A percentile compares a stretch with the other conserved stretches of the same genome.
phyloP scores from a whole-genome alignment of 2,888 invertebrate genomes.

The Harmothoe impar region DNA sequence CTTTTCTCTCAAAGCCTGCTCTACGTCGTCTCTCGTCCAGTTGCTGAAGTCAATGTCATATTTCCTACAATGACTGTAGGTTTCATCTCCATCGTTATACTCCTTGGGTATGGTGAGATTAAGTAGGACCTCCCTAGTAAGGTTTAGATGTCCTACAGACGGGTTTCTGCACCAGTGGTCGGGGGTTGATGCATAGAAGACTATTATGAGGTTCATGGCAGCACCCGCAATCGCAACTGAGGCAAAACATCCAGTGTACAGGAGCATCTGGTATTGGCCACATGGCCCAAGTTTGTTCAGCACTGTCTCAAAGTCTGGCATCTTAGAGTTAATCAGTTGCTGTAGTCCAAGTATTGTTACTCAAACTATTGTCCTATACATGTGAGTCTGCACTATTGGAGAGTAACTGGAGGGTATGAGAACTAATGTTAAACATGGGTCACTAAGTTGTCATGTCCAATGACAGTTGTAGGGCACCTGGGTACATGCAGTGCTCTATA shows the following conservation, averaged over 20 bases:
- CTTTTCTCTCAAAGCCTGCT: too few relatives aligned
- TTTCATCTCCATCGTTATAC: background rate
- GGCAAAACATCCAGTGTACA: background rate
- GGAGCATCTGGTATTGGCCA: background rate
- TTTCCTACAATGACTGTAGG: background rate
- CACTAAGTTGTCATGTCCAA: too few relatives aligned
- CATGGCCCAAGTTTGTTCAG: background rate
- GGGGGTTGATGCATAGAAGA: background rate
- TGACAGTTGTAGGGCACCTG: too few relatives aligned
- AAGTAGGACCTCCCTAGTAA: background rate
- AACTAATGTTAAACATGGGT: too few relatives aligned
- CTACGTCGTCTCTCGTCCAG: background rate
- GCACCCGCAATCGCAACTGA: background rate
- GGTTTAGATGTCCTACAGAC: background rate
- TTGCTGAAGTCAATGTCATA: conserved; percentile 28
- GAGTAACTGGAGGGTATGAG: too few relatives aligned
- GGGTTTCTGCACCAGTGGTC: conserved; percentile 26
- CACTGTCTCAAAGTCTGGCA: background rate
- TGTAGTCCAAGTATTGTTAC: too few relatives aligned
- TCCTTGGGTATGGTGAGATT: conserved; percentile 28
- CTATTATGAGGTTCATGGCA: background rate
- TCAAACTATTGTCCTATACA: too few relatives aligned
- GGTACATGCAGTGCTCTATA: too few relatives aligned
- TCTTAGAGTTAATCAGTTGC: background rate
- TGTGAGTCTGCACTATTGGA: too few relatives aligned